phyloP scores from a whole-genome alignment of 2,113 vertebrate species.

The Cyprinodon brontotheroides region DNA sequence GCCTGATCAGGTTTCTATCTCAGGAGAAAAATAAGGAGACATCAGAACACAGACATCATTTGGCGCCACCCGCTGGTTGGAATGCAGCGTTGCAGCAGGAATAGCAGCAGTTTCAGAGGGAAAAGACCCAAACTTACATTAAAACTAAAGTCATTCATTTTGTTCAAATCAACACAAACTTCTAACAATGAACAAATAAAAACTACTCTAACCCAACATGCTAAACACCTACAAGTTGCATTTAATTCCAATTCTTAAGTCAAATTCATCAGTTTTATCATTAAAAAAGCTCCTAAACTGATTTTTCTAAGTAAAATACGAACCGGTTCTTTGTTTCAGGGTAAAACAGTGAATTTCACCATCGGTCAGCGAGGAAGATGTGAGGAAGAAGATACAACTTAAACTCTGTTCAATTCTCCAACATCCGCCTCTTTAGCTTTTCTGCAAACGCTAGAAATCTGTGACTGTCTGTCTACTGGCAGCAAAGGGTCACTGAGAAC shows the following conservation, averaged over 20 bases:
- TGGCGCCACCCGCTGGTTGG: slow-evolving; percentile 57
- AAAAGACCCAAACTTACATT: background rate
- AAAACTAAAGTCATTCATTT: background rate
- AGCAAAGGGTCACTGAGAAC: background rate
- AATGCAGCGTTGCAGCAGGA: slow-evolving; percentile 31
- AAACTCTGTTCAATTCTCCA: background rate
- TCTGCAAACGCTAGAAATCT: background rate
- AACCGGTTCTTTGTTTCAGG: background rate
- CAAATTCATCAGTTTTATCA: background rate
- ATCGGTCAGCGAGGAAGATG: background rate
- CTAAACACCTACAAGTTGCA: background rate
- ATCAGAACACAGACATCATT: slow-evolving; percentile 8
- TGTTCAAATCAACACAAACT: background rate
- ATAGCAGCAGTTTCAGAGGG: background rate
- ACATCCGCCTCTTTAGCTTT: background rate
- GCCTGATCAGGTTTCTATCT: background rate
- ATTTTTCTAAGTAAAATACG: too few relatives aligned
- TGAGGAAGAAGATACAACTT: too few relatives aligned
- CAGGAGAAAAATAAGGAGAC: background rate
- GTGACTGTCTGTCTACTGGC: background rate
- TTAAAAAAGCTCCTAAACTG: background rate
- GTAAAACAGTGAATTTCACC: background rate
- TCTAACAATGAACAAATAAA: background rate
- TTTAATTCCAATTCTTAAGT: background rate
- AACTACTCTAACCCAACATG: background rate